Conservation (phyloP, 2,888 invertebrate genomes). For the Agonum fuliginosum region DNA sequence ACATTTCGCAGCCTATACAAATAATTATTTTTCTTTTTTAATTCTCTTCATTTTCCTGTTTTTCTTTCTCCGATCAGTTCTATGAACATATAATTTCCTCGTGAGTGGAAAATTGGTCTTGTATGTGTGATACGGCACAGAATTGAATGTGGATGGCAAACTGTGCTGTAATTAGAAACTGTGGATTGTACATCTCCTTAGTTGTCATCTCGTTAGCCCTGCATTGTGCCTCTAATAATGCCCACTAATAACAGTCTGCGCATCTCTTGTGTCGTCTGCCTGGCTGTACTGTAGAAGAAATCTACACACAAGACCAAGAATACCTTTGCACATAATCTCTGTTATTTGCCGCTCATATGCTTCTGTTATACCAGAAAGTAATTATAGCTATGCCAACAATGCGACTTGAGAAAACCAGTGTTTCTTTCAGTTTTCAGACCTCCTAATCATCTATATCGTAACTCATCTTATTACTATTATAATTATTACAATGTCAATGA, state of each 20-base stretch:
- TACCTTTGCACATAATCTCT: not conserved
- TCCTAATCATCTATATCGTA: too few species aligned
- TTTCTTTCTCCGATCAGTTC: too few species aligned
- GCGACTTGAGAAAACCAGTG: too few species aligned
- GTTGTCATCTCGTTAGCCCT: conserved; percentile 29
- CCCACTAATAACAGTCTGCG: conserved; percentile 8
- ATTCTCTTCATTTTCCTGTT: too few species aligned
- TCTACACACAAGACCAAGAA: not conserved
- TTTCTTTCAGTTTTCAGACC: too few species aligned
- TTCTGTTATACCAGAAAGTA: conserved; percentile 21
- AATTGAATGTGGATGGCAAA: not conserved
- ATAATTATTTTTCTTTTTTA: too few species aligned
- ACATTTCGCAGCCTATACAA: too few species aligned
- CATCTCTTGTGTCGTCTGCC: not conserved
- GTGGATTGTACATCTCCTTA: conserved; percentile 3
- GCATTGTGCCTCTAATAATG: conserved; percentile 30
- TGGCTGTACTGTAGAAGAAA: not conserved
- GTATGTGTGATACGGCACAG: not conserved
- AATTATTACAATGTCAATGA: too few species aligned
- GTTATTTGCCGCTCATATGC: conserved; percentile 32
- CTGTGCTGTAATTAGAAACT: conserved; percentile 13
- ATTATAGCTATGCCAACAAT: conserved; percentile 25
- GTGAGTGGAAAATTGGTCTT: not conserved
- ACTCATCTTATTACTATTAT: too few species aligned
- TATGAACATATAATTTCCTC: too few species aligned